Base-by-base conservation (phyloP, 2,888 invertebrate species). In the Zele albiditarsus region DNA sequence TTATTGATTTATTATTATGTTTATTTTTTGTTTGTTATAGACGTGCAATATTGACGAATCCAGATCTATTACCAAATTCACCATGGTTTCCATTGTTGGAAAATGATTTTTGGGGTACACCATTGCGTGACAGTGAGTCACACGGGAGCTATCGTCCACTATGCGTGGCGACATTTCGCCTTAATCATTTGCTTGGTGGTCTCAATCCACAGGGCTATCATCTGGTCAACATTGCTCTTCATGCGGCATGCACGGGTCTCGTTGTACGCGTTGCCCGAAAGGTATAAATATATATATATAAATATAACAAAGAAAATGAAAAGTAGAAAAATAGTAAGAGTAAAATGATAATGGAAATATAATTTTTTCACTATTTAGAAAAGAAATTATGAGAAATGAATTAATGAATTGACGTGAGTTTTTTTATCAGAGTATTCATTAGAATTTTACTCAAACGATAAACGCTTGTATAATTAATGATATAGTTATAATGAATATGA, bases 31-130 rank as follows among this genome's bases (percentile, higher is more conserved):
- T 69, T 33, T 8, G 46, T 79, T 80, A 77, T 93, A 99, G 98
- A 89, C 96, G 98, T 85, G 98, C 98, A 82, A 97, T 99, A 87
- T 92, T 97, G 89, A 95, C 95, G 87, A 99, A 99, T 90, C 95
- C 95, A 79, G 98, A 99, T 90, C 93, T 99, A 84, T 93, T 95
- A 84, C 94, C 96, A 78, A 94, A 93, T 83, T 95, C 96, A 78
- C 94, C 97, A 76, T 93, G 97, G 92, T 92, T 92, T 83, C 93
- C 94, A 82, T 92, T 98, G 83, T 94, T 98, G 87, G 93, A 93
- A 89, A 95, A 98, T 91, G 98, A 99, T 91, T 99, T 98, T 91
- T 99, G 99, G 99, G 99, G 98, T 68, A 98, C 98, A 58, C 96
- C 98, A 76, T 91, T 99, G 84, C 93, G 93, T 82, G 97, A 97